A percentile compares a stretch with the other conserved stretches of the same genome.
These are phyloP conservation scores for Cossypha niveicapilla DNA, from an alignment of 2,797 vertebrate genomes.

Conservation along the genomic window DNA sequence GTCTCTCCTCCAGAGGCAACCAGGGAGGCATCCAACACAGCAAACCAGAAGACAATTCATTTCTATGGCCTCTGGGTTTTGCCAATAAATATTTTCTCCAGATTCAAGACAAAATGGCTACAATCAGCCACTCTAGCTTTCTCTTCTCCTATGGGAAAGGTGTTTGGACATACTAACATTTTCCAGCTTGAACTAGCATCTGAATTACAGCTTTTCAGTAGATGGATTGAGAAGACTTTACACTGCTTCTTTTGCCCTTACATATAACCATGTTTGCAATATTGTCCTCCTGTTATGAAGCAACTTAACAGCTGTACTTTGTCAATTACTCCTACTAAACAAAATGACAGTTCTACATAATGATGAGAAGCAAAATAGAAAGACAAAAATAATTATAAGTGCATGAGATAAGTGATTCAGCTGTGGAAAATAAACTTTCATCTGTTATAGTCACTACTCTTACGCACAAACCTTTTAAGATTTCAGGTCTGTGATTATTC, in stretches of 20 bases:
- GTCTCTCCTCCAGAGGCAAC: not conserved
- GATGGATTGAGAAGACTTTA: not conserved
- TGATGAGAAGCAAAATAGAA: not conserved
- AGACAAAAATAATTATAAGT: not conserved
- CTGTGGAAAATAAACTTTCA: not conserved
- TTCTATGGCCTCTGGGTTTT: not conserved
- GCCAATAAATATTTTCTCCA: not conserved
- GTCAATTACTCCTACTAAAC: not conserved
- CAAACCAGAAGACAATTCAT: not conserved
- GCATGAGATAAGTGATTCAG: not conserved
- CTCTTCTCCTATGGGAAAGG: not conserved
- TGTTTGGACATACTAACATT: not conserved
- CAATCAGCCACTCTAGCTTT: not conserved
- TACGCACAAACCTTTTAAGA: not conserved
- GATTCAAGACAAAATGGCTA: not conserved
- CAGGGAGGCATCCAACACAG: not conserved
- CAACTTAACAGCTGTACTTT: not conserved
- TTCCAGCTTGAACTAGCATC: not conserved
- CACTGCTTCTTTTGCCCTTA: not conserved
- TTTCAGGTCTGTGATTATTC: not conserved
- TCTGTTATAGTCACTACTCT: not conserved
- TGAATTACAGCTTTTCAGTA: not conserved
- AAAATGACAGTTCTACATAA: not conserved
- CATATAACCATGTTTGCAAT: not conserved
- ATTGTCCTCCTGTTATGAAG: not conserved